These are phyloP conservation scores for Cephalophus harveyi DNA, from an alignment of 2,113 vertebrate genomes.

Conservation along the genomic window DNA sequence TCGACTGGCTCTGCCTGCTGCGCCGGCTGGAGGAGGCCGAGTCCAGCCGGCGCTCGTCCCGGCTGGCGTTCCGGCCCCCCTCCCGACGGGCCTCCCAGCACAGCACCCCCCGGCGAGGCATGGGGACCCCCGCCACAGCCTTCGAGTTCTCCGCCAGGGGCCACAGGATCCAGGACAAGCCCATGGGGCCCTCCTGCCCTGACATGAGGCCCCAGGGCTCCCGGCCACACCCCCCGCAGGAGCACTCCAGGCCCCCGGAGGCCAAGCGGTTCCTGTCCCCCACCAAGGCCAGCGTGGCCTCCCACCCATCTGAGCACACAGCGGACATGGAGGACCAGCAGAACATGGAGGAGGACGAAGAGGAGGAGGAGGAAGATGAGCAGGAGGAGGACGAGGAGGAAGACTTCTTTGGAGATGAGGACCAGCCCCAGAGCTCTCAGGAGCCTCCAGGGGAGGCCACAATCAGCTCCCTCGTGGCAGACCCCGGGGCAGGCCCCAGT, in stretches of 20 bases:
- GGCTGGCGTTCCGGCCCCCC: accelerated
- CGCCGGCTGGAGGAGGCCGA: neutral
- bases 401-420: neutral
- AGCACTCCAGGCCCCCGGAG: accelerated
- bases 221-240: neutral
- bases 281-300: accelerated
- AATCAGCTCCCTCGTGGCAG: neutral
- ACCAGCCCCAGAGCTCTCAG: neutral
- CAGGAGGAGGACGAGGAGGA: too few relatives aligned
- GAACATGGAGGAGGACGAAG: accelerated
- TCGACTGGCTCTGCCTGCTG: conserved; percentile 52
- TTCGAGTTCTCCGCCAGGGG: accelerated
- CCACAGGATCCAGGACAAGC: neutral
- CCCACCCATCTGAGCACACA: neutral
- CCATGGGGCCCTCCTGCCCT: neutral
- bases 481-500: neutral
- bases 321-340: neutral
- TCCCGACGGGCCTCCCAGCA: neutral
- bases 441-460: neutral
- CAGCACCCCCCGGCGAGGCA: neutral
- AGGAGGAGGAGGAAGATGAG: neutral
- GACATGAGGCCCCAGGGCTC: accelerated
- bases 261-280: neutral
- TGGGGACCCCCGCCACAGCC: accelerated
- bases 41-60: neutral